Conservation (phyloP, 2,113 vertebrate species). For the Hemibagrus wyckioides region DNA sequence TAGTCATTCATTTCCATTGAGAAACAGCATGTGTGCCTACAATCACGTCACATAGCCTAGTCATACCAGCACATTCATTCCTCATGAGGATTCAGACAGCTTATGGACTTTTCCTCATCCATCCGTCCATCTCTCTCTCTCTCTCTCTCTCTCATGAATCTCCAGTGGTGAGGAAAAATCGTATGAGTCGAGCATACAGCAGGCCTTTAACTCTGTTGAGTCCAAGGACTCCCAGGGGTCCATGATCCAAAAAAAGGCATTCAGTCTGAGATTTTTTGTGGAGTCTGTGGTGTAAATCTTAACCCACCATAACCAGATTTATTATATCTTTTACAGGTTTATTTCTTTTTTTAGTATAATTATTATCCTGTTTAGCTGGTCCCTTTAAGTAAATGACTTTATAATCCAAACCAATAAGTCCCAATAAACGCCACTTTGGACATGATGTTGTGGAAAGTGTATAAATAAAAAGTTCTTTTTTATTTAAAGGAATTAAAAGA, state of each 20-base stretch:
- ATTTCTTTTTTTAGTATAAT: background rate
- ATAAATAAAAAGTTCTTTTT: background rate
- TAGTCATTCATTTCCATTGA: constrained; percentile 51
- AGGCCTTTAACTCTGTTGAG: background rate
- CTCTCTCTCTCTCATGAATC: background rate
- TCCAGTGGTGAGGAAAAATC: background rate
- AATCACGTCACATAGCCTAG: background rate
- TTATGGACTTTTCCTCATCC: background rate
- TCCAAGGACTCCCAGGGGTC: too few relatives aligned
- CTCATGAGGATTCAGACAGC: background rate
- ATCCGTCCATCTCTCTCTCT: background rate
- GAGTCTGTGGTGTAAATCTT: background rate
- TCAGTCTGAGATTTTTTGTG: background rate
- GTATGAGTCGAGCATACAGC: background rate
- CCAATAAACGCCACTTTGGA: background rate
- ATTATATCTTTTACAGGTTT: background rate
- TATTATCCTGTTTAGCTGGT: background rate
- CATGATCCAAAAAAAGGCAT: background rate
- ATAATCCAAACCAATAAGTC: background rate
- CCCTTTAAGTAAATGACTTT: background rate
- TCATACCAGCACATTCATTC: constrained; percentile 20
- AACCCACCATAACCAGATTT: background rate
- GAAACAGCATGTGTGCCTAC: constrained; percentile 22
- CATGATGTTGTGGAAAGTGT: too few relatives aligned
- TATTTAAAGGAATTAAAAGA: too few relatives aligned